These are phyloP conservation scores for Mimumesa dahlbomi DNA, from an alignment of 2,888 invertebrate species.

Conservation along the genomic window DNA sequence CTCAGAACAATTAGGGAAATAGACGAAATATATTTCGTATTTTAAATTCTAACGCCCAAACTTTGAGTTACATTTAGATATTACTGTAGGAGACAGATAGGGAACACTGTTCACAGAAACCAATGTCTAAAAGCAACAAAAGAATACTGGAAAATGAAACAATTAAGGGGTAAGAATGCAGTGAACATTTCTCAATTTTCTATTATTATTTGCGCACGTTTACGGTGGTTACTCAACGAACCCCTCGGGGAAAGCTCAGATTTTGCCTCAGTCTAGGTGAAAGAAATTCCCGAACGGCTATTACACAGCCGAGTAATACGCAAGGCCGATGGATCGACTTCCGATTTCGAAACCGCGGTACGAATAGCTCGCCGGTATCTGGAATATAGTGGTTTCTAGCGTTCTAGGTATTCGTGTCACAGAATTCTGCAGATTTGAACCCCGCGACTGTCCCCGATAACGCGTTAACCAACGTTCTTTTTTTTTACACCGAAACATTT, in stretches of 20 bases:
- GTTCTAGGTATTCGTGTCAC: conserved; percentile 51
- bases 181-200: conserved; percentile 39
- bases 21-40: too few species aligned
- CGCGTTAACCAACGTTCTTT: too few species aligned
- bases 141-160: too few species aligned
- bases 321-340: conserved; percentile 61
- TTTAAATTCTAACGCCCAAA: too few species aligned
- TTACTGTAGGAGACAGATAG: too few species aligned
- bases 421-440: conserved; percentile 40
- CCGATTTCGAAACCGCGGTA: conserved; percentile 60
- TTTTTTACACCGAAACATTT: too few species aligned
- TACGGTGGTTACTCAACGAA: conserved; percentile 51
- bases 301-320: conserved; percentile 29
- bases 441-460: background rate
- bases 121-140: too few species aligned
- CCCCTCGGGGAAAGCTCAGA: conserved; percentile 69
- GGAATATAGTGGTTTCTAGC: conserved; percentile 42
- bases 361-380: conserved; percentile 38
- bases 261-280: conserved; percentile 41
- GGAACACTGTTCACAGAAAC: too few species aligned
- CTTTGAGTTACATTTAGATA: too few species aligned
- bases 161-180: conserved; percentile 29
- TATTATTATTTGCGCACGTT: conserved; percentile 20
- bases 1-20: too few species aligned
- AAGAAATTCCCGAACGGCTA: conserved; percentile 57